These are phyloP conservation scores for Drosophila subpulchrella DNA, from an alignment of 1,140 invertebrate species.

Conservation along the genomic window DNA sequence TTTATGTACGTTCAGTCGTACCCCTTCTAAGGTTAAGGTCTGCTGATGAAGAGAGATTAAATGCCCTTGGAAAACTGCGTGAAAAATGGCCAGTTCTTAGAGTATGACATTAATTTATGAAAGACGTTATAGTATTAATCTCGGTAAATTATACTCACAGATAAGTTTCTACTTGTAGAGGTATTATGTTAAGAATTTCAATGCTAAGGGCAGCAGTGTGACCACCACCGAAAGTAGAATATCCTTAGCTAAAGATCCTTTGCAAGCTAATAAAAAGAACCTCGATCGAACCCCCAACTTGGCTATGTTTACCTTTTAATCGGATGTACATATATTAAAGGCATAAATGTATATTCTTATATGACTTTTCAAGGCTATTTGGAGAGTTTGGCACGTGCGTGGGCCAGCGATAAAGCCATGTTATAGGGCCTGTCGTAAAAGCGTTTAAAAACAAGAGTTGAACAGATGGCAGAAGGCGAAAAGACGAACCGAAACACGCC, in stretches of 20 bases:
- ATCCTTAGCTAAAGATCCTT: not conserved
- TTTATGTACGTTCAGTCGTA: not conserved
- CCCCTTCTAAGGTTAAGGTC: slow-evolving; percentile 9
- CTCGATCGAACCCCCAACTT: slow-evolving; percentile 12
- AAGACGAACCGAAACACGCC: not conserved
- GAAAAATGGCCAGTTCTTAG: not conserved
- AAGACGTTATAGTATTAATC: not conserved
- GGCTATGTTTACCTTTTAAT: slow-evolving; percentile 57
- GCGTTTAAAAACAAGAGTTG: slow-evolving; percentile 8
- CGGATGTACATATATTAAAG: slow-evolving; percentile 26
- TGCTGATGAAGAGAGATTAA: not conserved
- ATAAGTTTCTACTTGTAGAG: not conserved
- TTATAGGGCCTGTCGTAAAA: slow-evolving; percentile 23
- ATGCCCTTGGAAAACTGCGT: not conserved
- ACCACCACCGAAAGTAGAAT: not conserved
- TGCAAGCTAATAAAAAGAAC: not conserved
- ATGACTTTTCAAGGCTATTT: slow-evolving; percentile 59
- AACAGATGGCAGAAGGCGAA: slow-evolving; percentile 23
- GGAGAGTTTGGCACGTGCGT: slow-evolving; percentile 65
- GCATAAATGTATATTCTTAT: slow-evolving; percentile 16
- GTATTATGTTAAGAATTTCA: slow-evolving; percentile 1
- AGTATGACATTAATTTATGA: not conserved
- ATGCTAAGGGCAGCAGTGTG: not conserved
- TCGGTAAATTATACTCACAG: not conserved
- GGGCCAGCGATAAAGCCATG: slow-evolving; percentile 42